Evolutionary conservation across 2,113 vertebrate species (phyloP), one percentile per base, ranked within the genome.

Genomic region (Microtus pennsylvanicus): DNA sequence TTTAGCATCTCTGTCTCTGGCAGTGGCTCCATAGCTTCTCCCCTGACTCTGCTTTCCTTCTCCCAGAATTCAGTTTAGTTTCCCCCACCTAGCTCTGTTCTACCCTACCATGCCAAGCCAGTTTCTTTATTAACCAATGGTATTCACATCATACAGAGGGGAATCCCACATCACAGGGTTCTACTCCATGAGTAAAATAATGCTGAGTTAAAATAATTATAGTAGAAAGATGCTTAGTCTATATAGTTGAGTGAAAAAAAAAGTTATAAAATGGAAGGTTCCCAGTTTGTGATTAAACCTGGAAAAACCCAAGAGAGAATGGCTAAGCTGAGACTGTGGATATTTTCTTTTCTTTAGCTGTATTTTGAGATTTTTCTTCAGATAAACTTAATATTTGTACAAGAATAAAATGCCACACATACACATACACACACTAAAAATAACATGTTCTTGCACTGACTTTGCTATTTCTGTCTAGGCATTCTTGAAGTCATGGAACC

Each of bases 341-440:
- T 33, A 45, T 65, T 83, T 77, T 75, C 24, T 87, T 93, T 70
- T 67, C 55, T 21, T 86, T 93, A 74, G 91, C n/a, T 88, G 12
- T 28, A 50, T 90, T 87, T 91, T 89, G 33, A 86, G 30, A 28
- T 61, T 90, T 81, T 94, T 77, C 28, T 58, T 85, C 75, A 90
- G 42, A 47, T 42, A 76, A 93, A n/a, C 33, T 75, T 89, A 87
- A 95, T 90, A 81, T 70, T 42, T 93, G 61, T 72, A 45, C 33
- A 91, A 35, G n/a, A 90, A 91, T 93, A 7, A 33, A 67, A 67
- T 33, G 65, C 28, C 77, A 77, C 74, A 75, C 74, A 47, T 5
- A 50, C 42, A 77, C 52, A 16, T 16, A 80, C 7, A 17, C 19
- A 58, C 47, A 80, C 14, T 9, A 55, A n/a, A 33, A 11, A 35